phyloP scores from a whole-genome alignment of 2,888 invertebrate genomes.

The Cataglyphis altisquamis region DNA sequence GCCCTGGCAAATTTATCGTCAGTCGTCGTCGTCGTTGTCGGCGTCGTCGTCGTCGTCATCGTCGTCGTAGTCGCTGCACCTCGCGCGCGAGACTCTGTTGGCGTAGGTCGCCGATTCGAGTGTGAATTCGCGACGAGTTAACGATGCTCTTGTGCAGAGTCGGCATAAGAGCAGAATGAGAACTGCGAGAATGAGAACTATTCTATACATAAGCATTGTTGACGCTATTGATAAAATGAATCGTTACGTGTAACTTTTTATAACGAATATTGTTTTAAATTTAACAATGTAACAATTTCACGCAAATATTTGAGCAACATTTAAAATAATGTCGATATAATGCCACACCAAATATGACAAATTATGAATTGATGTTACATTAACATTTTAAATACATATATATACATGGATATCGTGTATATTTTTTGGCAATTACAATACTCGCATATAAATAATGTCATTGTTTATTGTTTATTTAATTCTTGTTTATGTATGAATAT shows the following conservation, averaged over 20 bases:
- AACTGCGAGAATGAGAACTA: background rate
- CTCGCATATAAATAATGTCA: background rate
- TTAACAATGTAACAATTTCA: background rate
- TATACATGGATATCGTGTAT: background rate
- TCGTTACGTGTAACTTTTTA: background rate
- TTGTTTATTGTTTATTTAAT: background rate
- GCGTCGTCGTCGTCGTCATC: background rate
- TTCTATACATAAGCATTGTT: background rate
- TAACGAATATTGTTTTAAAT: background rate
- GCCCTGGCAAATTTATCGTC: constrained; percentile 24
- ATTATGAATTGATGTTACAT: background rate
- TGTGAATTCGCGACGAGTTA: constrained; percentile 34
- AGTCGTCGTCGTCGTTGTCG: constrained; percentile 11
- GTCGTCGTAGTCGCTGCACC: constrained; percentile 15
- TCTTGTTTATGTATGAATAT: background rate
- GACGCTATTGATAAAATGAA: background rate
- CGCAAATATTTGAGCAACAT: background rate
- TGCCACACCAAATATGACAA: background rate
- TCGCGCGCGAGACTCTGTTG: constrained; percentile 60
- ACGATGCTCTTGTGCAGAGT: constrained; percentile 44
- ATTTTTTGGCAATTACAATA: background rate
- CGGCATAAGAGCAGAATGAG: constrained; percentile 28
- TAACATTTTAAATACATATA: background rate
- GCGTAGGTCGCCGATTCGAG: constrained; percentile 68
- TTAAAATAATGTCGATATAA: background rate